Conservation (phyloP, 1,140 invertebrate genomes). For the Zaprionus kolodkinae region DNA sequence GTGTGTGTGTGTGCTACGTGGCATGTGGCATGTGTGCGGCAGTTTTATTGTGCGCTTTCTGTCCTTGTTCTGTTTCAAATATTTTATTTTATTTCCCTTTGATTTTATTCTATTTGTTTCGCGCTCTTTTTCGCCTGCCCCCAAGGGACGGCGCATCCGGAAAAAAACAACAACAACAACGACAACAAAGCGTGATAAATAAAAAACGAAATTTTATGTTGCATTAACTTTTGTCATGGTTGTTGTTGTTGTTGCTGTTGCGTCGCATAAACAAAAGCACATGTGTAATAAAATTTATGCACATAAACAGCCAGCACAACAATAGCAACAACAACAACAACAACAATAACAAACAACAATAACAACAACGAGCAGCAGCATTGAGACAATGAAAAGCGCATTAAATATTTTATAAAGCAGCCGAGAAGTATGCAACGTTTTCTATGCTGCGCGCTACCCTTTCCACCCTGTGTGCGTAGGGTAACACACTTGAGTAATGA, state of each 20-base stretch:
- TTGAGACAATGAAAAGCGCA: constrained; percentile 72
- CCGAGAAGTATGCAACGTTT: constrained; percentile 49
- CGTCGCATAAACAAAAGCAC: constrained; percentile 67
- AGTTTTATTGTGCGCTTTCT: constrained; percentile 67
- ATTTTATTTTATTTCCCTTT: constrained; percentile 59
- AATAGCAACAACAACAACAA: constrained; percentile 29
- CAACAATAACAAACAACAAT: constrained; percentile 31
- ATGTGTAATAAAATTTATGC: constrained; percentile 80
- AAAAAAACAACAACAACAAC: constrained; percentile 16
- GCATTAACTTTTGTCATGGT: constrained; percentile 64
- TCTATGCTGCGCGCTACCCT: neutral
- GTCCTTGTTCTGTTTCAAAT: constrained; percentile 45
- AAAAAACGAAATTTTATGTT: constrained; percentile 78
- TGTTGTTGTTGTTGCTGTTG: constrained; percentile 36
- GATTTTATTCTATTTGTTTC: constrained; percentile 47
- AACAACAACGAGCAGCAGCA: constrained; percentile 27
- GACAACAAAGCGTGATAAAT: constrained; percentile 57
- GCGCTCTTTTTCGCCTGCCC: constrained; percentile 40
- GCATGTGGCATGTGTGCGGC: constrained; percentile 63
- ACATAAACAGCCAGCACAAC: constrained; percentile 57
- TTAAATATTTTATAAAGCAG: constrained; percentile 78
- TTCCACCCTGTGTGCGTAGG: neutral
- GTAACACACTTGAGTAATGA: neutral
- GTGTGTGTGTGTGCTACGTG: constrained; percentile 19
- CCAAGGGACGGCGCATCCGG: constrained; percentile 25